Percentiles rank a stretch among this genome's conserved stretches.
Evolutionary conservation across 2,888 invertebrate genomes (phyloP).

Genomic region (Agrochola circellaris): DNA sequence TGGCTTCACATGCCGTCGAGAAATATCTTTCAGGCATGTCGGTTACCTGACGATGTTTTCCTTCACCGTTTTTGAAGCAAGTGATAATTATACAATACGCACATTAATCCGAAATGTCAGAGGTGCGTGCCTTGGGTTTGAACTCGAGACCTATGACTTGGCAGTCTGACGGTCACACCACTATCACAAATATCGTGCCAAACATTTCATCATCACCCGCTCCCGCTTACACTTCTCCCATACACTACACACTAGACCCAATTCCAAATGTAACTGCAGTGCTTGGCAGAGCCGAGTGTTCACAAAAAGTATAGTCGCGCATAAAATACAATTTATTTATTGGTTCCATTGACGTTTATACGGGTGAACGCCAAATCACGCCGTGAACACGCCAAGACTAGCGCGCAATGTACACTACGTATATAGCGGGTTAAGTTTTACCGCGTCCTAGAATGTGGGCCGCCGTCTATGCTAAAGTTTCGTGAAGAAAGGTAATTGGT

Average conservation of each 20-base stretch:
- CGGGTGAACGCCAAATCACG: conserved; percentile 68
- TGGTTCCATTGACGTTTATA: conserved; percentile 77
- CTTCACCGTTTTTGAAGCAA: too few species aligned
- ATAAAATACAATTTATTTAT: conserved; percentile 83
- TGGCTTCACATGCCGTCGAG: too few species aligned
- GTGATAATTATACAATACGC: too few species aligned
- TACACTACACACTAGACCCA: conserved; percentile 58
- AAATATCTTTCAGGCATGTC: too few species aligned
- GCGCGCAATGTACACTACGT: conserved; percentile 56
- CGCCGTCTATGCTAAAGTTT: conserved; percentile 36
- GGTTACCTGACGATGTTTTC: too few species aligned
- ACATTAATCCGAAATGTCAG: too few species aligned
- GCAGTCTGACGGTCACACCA: too few species aligned
- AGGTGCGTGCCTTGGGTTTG: too few species aligned
- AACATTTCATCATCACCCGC: not conserved
- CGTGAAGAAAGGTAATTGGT: conserved; percentile 49
- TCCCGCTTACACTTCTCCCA: conserved; percentile 12
- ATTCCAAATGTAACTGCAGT: conserved; percentile 74
- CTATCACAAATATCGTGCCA: not conserved
- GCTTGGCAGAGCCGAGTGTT: conserved; percentile 76
- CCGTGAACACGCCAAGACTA: conserved; percentile 59
- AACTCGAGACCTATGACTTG: too few species aligned
- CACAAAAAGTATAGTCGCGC: conserved; percentile 76
- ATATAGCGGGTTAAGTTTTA: conserved; percentile 50
- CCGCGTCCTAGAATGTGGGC: conserved; percentile 32